Evolutionary conservation across 2,797 vertebrate genomes (phyloP), one percentile per base, ranked within the genome.

Genomic region (Florisuga fusca): DNA sequence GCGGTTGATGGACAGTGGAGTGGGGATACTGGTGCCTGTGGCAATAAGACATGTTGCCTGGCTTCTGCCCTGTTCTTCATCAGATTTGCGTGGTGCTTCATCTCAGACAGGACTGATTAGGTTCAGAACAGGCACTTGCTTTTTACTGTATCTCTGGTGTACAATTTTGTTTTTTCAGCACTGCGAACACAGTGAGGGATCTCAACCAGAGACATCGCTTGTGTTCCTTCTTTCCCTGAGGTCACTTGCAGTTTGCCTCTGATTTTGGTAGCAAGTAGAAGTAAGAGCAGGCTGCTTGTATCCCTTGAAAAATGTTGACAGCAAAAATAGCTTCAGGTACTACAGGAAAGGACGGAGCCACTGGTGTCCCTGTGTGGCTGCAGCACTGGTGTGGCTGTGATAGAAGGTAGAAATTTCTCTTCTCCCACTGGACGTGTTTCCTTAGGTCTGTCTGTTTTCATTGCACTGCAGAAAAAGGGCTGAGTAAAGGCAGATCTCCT

Each of bases 261-360:
- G 64, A 12, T 62, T 50, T 88, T 43, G 14, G 16, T 38, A 12
- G 11, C 21, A 23, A 45, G 21, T 50, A n/a, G 38, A 54, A 85
- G 41, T 27, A 66, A 48, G 43, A 89, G 31, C 59, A 66, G 23
- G 34, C 61, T 87, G 31, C n/a, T 79, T 23, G 11, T n/a, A 33
- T 23, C 25, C 26, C n/a, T 27, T 85, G 36, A 75, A 69, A 69
- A 78, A 36, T 4, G 12, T 15, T 67, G 66, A 10, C 15, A 36
- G 29, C 57, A 33, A 41, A 69, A 66, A 23, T 55, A 34, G 57
- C 25, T 77, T 27, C 46, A 26, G 43, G 43, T 72, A 12, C 21
- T 2, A 0, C 14, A 3, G 21, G 21, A 51, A 41, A 59, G 25
- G 20, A 12, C 1, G 0, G 45, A 38, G 50, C 19, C 12, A 7